Base-by-base conservation (phyloP, 2,797 vertebrate genomes). In the Betta splendens region DNA sequence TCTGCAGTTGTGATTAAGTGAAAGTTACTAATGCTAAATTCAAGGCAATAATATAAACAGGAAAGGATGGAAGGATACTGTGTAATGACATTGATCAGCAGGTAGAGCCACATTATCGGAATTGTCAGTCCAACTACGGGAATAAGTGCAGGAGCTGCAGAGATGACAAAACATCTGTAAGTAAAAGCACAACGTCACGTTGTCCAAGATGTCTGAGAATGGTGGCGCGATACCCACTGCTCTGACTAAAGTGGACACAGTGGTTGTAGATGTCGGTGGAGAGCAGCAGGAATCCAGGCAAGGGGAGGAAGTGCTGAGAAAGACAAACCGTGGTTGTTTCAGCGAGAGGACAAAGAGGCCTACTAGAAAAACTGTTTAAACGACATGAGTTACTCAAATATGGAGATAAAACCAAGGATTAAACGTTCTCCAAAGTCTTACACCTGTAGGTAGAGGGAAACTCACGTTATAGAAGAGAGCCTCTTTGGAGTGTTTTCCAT, bases 381-480 rank as follows among this genome's bases (percentile, higher is more conserved):
- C 11, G 1, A 53, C 16, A 1, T 13, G 22, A 15, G 13, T 39
- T 32, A 23, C 20, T 33, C 23, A 10, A 15, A 7, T 9, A 15
- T n/a, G 8, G 22, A 17, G 9, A 23, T 22, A 20, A 29, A 9
- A n/a, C 49, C 10, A 13, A 23, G 28, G 17, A 12, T 15, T 10
- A 22, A 56, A 11, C 29, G 21, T 17, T 6, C 11, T 6, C 4
- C 7, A 7, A 29, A 3, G 1, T 4, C 16, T 12, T 1, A n/a
- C n/a, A n/a, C n/a, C n/a, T n/a, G 3, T 9, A 17, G 28, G 7
- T 5, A 3, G 22, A 53, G 29, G 4, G 11, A 39, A 17, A 74
- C 90, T 94, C 85, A 99, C 98, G 1, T 98, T 99, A 79, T 99
- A 98, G 81, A 98, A 98, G 22, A 98, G 89, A 4, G 96, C 96